Conservation (phyloP, 92 coral and sea anemone species). For the Montipora capitata region DNA sequence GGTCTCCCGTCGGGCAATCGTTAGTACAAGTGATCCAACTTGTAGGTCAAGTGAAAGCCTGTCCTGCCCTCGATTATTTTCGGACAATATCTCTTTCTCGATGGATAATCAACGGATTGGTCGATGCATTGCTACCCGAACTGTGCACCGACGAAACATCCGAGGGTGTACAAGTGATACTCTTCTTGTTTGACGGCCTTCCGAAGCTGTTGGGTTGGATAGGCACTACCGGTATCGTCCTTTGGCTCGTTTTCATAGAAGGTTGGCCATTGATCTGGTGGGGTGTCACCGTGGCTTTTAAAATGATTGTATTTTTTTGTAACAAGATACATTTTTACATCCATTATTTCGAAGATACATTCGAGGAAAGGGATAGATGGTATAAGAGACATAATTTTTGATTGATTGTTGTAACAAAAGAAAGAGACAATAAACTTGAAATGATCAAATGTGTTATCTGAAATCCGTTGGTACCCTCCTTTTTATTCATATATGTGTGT, state of each 20-base stretch:
- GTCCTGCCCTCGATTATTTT: slow-evolving; percentile 2
- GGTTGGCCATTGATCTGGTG: slow-evolving; percentile 16
- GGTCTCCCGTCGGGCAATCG: not conserved
- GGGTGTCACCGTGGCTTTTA: not conserved
- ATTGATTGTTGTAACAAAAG: not conserved
- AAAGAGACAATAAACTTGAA: not conserved
- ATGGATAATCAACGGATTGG: slow-evolving; percentile 3
- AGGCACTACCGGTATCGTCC: not conserved
- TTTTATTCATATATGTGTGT: too few species aligned
- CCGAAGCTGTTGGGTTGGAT: slow-evolving; percentile 20
- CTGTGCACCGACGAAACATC: not conserved
- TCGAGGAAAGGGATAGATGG: not conserved
- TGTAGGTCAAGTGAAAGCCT: not conserved
- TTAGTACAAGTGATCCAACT: not conserved
- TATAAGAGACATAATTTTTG: not conserved
- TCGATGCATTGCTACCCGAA: not conserved
- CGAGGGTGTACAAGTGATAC: not conserved
- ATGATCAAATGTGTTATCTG: not conserved
- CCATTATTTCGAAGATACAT: not conserved
- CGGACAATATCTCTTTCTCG: slow-evolving; percentile 21
- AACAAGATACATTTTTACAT: not conserved
- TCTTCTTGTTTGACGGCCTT: slow-evolving; percentile 19
- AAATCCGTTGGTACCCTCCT: too few species aligned
- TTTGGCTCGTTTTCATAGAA: slow-evolving; percentile 15
- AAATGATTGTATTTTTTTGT: not conserved